These are phyloP conservation scores for Perodicticus potto DNA, from an alignment of 2,797 vertebrate species.

Conservation along the genomic window DNA sequence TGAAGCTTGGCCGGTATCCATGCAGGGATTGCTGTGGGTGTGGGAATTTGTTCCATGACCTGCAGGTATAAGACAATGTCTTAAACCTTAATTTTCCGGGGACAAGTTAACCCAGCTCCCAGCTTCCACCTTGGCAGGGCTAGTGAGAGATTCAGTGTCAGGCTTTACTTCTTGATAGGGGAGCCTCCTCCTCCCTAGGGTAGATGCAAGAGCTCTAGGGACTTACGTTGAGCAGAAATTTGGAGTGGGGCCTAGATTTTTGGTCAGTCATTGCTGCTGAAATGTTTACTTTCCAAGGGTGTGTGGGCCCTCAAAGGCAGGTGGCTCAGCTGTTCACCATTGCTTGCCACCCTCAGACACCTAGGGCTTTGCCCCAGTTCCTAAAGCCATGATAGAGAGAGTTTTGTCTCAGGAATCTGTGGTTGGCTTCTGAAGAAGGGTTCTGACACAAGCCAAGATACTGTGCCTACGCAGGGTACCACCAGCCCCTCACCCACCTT, in stretches of 20 bases:
- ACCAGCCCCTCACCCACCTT: rapidly evolving
- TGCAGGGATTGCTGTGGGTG: too few relatives aligned
- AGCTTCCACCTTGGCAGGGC: not conserved
- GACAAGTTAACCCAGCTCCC: too few relatives aligned
- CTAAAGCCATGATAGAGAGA: not conserved
- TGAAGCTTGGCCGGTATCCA: rapidly evolving
- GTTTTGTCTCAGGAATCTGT: not conserved
- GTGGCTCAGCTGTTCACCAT: too few relatives aligned
- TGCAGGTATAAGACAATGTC: rapidly evolving
- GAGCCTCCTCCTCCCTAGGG: not conserved
- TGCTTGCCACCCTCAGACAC: rapidly evolving
- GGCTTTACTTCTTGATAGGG: rapidly evolving
- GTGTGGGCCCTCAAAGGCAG: not conserved
- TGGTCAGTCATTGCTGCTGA: not conserved
- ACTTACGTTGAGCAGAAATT: not conserved
- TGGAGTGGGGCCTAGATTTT: not conserved
- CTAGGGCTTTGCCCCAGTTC: not conserved
- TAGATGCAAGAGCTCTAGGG: not conserved
- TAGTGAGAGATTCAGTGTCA: not conserved
- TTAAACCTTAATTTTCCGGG: not conserved
- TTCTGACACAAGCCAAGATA: not conserved
- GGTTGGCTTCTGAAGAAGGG: not conserved
- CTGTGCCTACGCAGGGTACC: rapidly evolving
- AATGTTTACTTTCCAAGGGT: not conserved
- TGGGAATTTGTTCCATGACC: not conserved